Evolutionary conservation across 2,113 vertebrate genomes (phyloP), one percentile per base, ranked within the genome.

Genomic region (Psilopogon haemacephalus): DNA sequence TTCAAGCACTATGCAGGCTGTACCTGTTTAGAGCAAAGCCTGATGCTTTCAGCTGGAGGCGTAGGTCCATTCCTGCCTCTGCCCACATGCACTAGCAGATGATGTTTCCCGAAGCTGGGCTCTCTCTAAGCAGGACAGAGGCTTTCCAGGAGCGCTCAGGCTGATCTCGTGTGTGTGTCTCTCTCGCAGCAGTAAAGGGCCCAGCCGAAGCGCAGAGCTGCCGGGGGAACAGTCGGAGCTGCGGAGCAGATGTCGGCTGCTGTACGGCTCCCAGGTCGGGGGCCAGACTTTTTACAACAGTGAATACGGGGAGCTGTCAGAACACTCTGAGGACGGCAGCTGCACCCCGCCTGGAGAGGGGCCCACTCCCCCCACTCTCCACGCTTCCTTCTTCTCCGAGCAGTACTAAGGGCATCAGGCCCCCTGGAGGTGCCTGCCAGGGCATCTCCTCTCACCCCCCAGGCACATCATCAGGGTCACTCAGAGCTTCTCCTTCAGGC

Each of bases 261-360:
- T 44, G 0, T 98, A 98, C 33, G 98, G 95, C 77, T 98, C 97
- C 50, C 97, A 98, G 55, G 97, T 97, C 9, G 98, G 98, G 40
- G 99, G 98, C 85, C 99, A 99, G 97, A 99, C 98, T 97, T 99
- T 99, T 97, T 99, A 99, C 97, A 99, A 99, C 98, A 99, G 98
- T 89, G 99, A 99, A 97, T 99, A 99, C 0, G 98, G 98, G 64
- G 98, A 98, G 96, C 98, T 99, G 95, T 98, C 98, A 2, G 98
- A 98, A 96, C 97, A 97, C 3, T 95, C 94, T 23, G 90, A 97
- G 71, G 97, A 97, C 5, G 96, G 93, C 40, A 91, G 90, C 90
- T 89, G 94, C 58, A 89, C 95, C 86, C 96, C 93, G 0, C 72
- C 97, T 17, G 94, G 93, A 80, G 96, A 96, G 54, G 96, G 91